These are phyloP conservation scores for Copidosoma floridanum DNA, from an alignment of 1,140 invertebrate genomes.

Conservation along the genomic window DNA sequence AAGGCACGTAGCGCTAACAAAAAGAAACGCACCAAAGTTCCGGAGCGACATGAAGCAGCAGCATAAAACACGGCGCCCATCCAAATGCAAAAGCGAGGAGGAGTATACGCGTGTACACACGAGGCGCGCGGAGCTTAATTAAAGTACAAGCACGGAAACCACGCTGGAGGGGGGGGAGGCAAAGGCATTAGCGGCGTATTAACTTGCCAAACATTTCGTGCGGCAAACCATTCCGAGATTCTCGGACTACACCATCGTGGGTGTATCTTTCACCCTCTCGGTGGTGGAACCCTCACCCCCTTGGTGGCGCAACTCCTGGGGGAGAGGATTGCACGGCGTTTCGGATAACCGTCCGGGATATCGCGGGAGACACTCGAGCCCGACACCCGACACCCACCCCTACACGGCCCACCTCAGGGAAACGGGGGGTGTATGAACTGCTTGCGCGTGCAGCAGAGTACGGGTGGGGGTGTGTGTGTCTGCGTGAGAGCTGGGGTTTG, in stretches of 20 bases:
- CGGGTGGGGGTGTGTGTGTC: too few species aligned
- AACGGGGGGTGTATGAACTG: too few species aligned
- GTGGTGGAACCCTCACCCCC: background rate
- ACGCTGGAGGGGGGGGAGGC: background rate
- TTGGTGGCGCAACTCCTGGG: slow-evolving; percentile 46
- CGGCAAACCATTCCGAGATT: background rate
- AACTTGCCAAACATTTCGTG: slow-evolving; percentile 25
- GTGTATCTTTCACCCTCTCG: too few species aligned
- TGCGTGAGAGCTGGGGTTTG: too few species aligned
- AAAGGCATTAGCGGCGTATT: slow-evolving; percentile 25
- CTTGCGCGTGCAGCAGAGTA: too few species aligned
- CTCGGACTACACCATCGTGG: background rate
- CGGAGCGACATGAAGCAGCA: too few species aligned
- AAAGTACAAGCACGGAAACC: slow-evolving; percentile 5
- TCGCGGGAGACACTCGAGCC: slow-evolving; percentile 47
- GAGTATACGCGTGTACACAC: too few species aligned
- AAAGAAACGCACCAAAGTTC: too few species aligned
- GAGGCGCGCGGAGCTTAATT: too few species aligned
- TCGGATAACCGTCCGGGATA: slow-evolving; percentile 50
- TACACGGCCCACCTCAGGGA: slow-evolving; percentile 7
- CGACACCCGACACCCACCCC: slow-evolving; percentile 33
- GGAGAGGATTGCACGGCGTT: slow-evolving; percentile 46
- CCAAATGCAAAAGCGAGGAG: too few species aligned
- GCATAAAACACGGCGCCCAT: background rate
- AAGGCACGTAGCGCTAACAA: too few species aligned